These are phyloP conservation scores for Pheosia tremula DNA, from an alignment of 2,888 invertebrate genomes.

Conservation along the genomic window DNA sequence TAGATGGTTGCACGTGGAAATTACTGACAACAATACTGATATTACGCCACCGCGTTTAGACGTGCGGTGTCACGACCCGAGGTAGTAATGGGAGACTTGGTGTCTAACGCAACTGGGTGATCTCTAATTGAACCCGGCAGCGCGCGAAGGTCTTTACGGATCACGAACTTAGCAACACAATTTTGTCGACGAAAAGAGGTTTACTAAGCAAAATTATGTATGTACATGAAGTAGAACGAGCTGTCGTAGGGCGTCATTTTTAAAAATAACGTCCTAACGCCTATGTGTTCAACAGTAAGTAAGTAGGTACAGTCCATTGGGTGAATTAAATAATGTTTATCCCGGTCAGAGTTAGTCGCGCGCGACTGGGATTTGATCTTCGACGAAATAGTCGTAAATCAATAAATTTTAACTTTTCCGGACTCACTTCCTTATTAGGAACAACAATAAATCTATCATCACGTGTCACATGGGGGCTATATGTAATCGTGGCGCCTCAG, in stretches of 20 bases:
- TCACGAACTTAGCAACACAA: conserved; percentile 45
- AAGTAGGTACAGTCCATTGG: too few relatives aligned
- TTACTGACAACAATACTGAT: conserved; percentile 60
- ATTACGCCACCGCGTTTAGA: conserved; percentile 66
- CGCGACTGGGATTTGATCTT: not conserved
- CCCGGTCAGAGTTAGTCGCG: too few relatives aligned
- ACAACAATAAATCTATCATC: conserved; percentile 39
- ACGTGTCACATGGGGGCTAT: conserved; percentile 29
- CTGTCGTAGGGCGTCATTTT: too few relatives aligned
- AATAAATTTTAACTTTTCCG: conserved; percentile 9
- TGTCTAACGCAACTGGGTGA: conserved; percentile 65
- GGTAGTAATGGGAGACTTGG: conserved; percentile 57
- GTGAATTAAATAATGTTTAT: too few relatives aligned
- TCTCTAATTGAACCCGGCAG: conserved; percentile 71
- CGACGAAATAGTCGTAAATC: not conserved
- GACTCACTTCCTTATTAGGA: conserved; percentile 37
- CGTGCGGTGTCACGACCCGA: conserved; percentile 69
- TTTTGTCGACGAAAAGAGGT: conserved; percentile 43
- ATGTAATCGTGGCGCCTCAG: conserved; percentile 52
- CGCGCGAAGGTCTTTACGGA: conserved; percentile 59
- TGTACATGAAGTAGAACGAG: too few relatives aligned
- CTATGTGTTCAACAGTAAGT: too few relatives aligned
- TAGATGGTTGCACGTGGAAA: conserved; percentile 64
- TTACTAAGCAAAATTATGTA: not conserved
- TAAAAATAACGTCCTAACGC: too few relatives aligned